Evolutionary conservation across 2,888 invertebrate species (phyloP).

Genomic region (Pharmacophagus antenor): DNA sequence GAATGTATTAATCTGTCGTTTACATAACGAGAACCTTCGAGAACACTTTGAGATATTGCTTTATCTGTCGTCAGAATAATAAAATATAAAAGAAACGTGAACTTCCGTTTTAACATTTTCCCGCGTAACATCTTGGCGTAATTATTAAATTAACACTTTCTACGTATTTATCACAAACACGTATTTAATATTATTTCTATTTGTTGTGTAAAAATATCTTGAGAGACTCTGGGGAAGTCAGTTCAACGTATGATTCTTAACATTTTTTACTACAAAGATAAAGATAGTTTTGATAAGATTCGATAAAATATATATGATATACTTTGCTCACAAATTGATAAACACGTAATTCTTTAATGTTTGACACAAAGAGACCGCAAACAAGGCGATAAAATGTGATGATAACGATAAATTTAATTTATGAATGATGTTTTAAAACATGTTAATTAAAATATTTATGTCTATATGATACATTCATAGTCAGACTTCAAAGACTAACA

Average conservation of each 20-base stretch:
- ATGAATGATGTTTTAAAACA: not conserved
- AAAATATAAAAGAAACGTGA: not conserved
- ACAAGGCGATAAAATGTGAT: not conserved
- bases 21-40: constrained; percentile 35
- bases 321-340: not conserved
- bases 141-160: too few relatives aligned
- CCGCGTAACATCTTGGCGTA: too few relatives aligned
- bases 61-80: constrained; percentile 27
- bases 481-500: not conserved
- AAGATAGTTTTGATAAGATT: not conserved
- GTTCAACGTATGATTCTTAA: not conserved
- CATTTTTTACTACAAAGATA: constrained; percentile 2
- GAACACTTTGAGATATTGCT: constrained; percentile 36
- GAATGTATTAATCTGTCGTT: constrained; percentile 39
- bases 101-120: not conserved
- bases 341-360: not conserved
- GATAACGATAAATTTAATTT: not conserved
- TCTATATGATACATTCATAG: not conserved
- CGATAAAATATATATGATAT: not conserved
- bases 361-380: constrained; percentile 2
- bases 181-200: not conserved
- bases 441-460: not conserved
- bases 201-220: not conserved
- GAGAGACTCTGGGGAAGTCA: not conserved
- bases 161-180: too few relatives aligned